Evolutionary conservation across 2,113 vertebrate species (phyloP).

Genomic region (Axis porcinus): DNA sequence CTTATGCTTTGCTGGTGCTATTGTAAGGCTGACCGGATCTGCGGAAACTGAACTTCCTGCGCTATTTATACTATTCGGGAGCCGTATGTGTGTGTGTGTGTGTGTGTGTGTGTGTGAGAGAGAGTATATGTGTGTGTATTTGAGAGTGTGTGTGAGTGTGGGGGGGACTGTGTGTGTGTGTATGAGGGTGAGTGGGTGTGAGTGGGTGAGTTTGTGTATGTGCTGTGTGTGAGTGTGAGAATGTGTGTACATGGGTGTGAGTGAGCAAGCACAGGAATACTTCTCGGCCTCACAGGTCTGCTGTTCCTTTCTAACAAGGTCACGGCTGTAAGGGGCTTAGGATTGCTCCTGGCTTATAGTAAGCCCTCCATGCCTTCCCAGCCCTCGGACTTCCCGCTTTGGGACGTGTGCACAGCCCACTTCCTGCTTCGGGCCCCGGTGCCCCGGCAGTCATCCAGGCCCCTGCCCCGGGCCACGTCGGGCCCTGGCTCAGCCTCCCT

Average conservation of each 20-base stretch:
- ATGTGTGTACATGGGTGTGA: neutral
- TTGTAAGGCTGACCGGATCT: neutral
- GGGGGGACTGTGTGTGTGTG: neutral
- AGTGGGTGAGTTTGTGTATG: neutral
- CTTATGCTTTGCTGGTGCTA: neutral
- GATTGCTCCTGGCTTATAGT: neutral
- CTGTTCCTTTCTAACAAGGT: neutral
- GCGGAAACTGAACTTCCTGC: neutral
- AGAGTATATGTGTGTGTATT: neutral
- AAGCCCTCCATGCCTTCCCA: neutral
- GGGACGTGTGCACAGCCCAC: accelerated
- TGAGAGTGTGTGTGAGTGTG: neutral
- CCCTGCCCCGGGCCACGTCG: accelerated
- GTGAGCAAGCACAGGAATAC: neutral
- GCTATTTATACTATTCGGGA: neutral
- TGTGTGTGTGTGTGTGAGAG: too few species aligned
- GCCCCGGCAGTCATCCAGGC: accelerated
- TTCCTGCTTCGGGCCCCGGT: neutral
- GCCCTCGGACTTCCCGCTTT: neutral
- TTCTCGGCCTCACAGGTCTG: neutral
- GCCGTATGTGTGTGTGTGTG: neutral
- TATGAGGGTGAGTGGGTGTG: neutral
- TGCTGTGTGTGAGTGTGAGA: neutral
- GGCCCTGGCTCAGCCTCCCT: neutral
- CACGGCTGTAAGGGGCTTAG: conserved; percentile 9